These are phyloP conservation scores for Neodiprion virginianus DNA, from an alignment of 1,140 invertebrate species.

Conservation along the genomic window DNA sequence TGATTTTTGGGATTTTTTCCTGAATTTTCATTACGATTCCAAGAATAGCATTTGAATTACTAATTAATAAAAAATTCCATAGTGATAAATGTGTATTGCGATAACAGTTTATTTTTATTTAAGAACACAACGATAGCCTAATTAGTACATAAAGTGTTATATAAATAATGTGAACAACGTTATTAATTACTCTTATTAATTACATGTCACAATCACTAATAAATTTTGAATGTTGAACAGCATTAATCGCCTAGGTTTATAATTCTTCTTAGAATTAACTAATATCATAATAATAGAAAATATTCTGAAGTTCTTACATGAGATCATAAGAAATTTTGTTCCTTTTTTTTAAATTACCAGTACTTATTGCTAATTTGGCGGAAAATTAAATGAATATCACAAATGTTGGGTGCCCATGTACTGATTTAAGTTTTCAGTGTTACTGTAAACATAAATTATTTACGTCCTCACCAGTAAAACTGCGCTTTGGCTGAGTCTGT, in stretches of 20 bases:
- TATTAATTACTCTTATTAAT: constrained; percentile 16
- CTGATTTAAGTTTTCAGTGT: neutral
- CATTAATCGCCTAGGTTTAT: no score
- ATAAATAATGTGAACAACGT: constrained; percentile 19
- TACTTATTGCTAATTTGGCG: no score
- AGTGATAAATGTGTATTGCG: neutral
- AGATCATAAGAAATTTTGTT: no score
- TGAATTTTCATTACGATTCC: constrained; percentile 10
- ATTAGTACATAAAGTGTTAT: constrained; percentile 11
- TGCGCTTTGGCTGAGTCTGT: constrained; percentile 13
- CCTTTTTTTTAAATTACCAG: no score
- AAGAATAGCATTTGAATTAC: constrained; percentile 11
- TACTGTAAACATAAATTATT: constrained; percentile 1
- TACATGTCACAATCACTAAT: neutral
- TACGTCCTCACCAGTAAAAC: constrained; percentile 4
- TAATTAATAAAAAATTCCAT: constrained; percentile 12
- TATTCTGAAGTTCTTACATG: no score
- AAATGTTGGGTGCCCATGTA: no score
- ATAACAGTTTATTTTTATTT: neutral
- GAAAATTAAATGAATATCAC: no score
- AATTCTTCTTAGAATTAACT: no score
- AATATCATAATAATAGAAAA: no score
- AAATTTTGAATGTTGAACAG: no score
- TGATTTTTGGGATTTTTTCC: constrained; percentile 12
- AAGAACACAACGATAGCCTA: constrained; percentile 6